A percentile compares a stretch with the other conserved stretches of the same genome.
Evolutionary conservation across 2,113 vertebrate species (phyloP).

Genomic region (Jacana jacana): DNA sequence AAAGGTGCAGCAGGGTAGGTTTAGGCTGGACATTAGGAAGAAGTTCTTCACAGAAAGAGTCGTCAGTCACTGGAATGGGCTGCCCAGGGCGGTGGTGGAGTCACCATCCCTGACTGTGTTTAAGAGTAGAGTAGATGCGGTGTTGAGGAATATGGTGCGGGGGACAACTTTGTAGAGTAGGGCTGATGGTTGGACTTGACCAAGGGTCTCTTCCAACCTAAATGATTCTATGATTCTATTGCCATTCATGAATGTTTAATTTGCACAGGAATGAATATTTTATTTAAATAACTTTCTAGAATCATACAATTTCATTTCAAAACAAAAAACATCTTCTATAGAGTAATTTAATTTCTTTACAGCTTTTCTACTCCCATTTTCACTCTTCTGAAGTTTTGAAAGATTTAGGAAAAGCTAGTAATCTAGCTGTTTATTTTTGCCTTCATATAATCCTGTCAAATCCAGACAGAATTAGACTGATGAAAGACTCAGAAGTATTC

Average conservation of each 20-base stretch:
- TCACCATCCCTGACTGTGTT: no score
- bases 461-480: conserved; percentile 32
- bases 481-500: conserved; percentile 46
- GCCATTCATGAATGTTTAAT: neutral
- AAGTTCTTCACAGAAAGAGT: no score
- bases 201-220: no score
- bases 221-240: no score
- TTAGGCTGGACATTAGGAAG: no score
- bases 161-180: no score
- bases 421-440: neutral
- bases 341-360: neutral
- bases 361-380: neutral
- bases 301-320: neutral
- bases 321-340: neutral
- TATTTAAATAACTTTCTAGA: neutral
- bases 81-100: no score
- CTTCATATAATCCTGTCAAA: conserved; percentile 44
- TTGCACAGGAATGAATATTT: neutral
- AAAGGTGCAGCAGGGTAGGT: no score
- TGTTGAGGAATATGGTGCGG: no score
- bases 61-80: no score
- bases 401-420: neutral
- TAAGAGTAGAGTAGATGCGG: no score
- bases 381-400: neutral
- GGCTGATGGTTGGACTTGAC: no score